Evolutionary conservation across 2,113 vertebrate species (phyloP).

Genomic region (Gavialis gangeticus): DNA sequence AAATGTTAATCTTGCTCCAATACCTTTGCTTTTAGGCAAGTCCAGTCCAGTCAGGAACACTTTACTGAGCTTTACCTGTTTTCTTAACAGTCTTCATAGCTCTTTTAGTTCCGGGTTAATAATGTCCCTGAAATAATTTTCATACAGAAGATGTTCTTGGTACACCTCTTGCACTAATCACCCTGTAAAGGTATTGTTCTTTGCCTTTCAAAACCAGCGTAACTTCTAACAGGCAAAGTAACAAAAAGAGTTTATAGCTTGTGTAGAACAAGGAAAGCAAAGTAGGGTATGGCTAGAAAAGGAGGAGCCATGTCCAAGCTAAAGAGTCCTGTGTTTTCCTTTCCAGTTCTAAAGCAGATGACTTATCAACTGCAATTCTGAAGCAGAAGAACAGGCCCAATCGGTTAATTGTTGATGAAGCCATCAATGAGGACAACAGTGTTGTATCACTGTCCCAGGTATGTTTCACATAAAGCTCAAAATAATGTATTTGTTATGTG

Average conservation of each 20-base stretch:
- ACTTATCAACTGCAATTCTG: slow-evolving; percentile 96
- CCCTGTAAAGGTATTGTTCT: background rate
- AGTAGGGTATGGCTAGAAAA: background rate
- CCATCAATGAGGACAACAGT: slow-evolving; percentile 99
- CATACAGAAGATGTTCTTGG: fast-evolving
- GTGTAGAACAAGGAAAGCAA: background rate
- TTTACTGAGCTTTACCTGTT: slow-evolving; percentile 11
- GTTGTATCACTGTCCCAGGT: slow-evolving; percentile 99
- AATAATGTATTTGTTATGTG: background rate
- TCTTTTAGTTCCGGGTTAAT: background rate
- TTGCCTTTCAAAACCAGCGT: background rate
- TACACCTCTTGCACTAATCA: background rate
- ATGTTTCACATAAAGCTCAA: background rate
- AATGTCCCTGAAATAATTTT: background rate
- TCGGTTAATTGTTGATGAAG: slow-evolving; percentile 98
- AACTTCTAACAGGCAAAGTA: background rate
- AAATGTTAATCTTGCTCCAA: slow-evolving; percentile 9
- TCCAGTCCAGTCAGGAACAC: slow-evolving; percentile 59
- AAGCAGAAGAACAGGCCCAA: slow-evolving; percentile 99
- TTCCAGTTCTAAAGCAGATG: slow-evolving; percentile 93
- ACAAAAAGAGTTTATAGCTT: background rate
- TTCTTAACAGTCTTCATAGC: background rate
- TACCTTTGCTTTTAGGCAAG: slow-evolving; percentile 24
- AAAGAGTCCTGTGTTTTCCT: slow-evolving; percentile 3
- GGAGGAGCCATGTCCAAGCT: background rate